A percentile compares a stretch with the other conserved stretches of the same genome.
Conservation (phyloP, 2,797 vertebrate species). For the Platyrinchus mystaceus region DNA sequence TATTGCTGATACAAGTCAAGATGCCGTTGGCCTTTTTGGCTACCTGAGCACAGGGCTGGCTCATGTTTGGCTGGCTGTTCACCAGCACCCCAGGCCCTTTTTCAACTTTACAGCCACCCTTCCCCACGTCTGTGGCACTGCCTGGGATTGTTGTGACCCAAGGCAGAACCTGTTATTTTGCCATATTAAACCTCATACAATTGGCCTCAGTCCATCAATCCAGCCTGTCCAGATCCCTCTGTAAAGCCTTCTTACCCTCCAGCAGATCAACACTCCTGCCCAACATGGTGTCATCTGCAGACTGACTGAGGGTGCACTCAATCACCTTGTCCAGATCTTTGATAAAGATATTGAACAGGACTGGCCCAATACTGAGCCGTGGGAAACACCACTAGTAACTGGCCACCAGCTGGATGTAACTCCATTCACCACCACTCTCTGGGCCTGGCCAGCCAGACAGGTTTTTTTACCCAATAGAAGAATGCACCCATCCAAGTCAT, state of each 20-base stretch:
- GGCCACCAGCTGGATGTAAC: neutral
- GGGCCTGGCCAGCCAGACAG: no score
- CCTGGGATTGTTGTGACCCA: neutral
- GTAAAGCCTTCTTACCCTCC: neutral
- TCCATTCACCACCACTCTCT: neutral
- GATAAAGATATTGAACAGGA: neutral
- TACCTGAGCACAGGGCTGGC: neutral
- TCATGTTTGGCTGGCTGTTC: neutral
- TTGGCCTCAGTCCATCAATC: fast-evolving
- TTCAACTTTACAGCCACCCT: neutral
- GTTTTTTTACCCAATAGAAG: neutral
- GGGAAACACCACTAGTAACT: neutral
- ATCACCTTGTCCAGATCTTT: neutral
- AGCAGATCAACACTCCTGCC: neutral
- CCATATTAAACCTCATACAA: neutral
- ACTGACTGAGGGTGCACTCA: neutral
- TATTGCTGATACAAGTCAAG: neutral
- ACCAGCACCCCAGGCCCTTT: neutral
- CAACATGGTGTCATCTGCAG: neutral
- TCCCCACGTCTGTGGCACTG: neutral
- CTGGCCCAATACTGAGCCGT: neutral
- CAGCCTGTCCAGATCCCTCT: neutral
- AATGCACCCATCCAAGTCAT: neutral
- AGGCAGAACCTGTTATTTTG: neutral
- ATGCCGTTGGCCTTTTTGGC: neutral